Evolutionary conservation across 2,797 vertebrate genomes (phyloP), one percentile per base, ranked within the genome.

Genomic region (Lepilemur septentrionalis): DNA sequence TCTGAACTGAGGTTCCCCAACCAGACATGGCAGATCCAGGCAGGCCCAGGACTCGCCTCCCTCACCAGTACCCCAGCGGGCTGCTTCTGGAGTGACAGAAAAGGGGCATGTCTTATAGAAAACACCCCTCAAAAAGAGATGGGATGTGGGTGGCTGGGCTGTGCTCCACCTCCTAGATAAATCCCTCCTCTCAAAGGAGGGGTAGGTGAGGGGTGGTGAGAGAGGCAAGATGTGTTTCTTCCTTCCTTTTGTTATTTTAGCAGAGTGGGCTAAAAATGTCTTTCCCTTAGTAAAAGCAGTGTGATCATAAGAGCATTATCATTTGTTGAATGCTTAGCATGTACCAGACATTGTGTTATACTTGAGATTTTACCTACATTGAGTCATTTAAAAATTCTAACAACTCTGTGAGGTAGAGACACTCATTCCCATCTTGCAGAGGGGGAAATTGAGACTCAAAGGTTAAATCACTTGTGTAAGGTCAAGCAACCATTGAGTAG

Each of bases 11-110:
- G 28, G 59, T 85, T 28, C 32, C 43, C 17, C n/a, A 57, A 0
- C 17, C n/a, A 89, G 73, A 69, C 12, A 1, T 50, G 38, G 28
- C 5, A 28, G 55, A 30, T 38, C 79, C 32, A 57, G 23, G 46
- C 0, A 1, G 65, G 38, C 7, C 20, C 46, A 4, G 43, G 17
- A 32, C 50, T 22, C 0, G 0, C 2, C 8, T 6, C 4, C 7
- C 10, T 0, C 18, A 15, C 48, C 7, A 52, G 18, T 8, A 20
- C 11, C 10, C 4, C 17, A 30, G 41, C 25, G 20, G 48, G 30
- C 9, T 52, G 22, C 50, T 87, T 86, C 22, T 65, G 4, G 5
- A 10, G 41, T 61, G 32, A 70, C 18, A 52, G 52, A 65, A 82
- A 48, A 59, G 18, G 4, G 13, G 4, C 43, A 41, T 43, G 14